Evolutionary conservation across 2,888 invertebrate species (phyloP).

Genomic region (Acholoe squamosa): DNA sequence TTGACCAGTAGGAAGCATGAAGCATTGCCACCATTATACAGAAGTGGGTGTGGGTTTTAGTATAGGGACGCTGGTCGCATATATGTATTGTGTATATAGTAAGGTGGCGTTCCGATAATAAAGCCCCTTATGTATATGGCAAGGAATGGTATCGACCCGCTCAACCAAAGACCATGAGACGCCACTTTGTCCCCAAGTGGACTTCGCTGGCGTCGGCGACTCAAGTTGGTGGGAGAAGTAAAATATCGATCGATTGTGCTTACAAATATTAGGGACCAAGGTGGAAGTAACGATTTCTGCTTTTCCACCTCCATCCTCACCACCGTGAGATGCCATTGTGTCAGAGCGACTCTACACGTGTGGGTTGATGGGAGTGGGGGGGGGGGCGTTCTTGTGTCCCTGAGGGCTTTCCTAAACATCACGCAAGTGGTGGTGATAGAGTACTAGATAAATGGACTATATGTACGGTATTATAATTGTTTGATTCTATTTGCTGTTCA

Average conservation of each 20-base stretch:
- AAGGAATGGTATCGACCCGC: background rate
- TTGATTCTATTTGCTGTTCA: too few relatives aligned
- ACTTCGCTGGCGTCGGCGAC: background rate
- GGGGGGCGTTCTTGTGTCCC: background rate
- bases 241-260: conserved; percentile 8
- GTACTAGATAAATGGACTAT: too few relatives aligned
- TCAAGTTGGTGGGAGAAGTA: conserved; percentile 42
- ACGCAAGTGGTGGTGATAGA: too few relatives aligned
- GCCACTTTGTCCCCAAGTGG: background rate
- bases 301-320: background rate
- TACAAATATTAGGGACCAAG: conserved; percentile 37
- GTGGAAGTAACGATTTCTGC: conserved; percentile 46
- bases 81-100: too few relatives aligned
- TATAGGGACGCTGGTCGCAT: background rate
- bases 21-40: background rate
- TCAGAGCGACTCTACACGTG: background rate
- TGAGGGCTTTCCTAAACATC: too few relatives aligned
- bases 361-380: background rate
- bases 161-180: background rate
- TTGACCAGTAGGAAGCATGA: background rate
- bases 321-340: conserved; percentile 4
- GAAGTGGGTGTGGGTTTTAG: background rate
- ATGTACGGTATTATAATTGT: too few relatives aligned
- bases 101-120: too few relatives aligned
- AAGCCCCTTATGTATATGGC: background rate